Base-by-base conservation (phyloP, 2,888 invertebrate species). In the Noctua janthina region DNA sequence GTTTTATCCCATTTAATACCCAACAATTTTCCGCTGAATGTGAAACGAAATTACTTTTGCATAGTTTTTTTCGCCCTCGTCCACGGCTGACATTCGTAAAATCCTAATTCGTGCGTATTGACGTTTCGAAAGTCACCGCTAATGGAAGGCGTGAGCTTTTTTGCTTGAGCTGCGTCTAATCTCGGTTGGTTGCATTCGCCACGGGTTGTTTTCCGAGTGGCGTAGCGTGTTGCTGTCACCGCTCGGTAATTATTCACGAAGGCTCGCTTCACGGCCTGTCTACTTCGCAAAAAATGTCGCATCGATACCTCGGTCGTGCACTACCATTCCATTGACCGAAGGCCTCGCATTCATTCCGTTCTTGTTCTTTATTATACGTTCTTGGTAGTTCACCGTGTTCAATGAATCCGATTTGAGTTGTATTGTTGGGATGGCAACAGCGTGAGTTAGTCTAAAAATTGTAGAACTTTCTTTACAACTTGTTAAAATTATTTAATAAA, bases 51-150 rank as follows among this genome's bases (percentile, higher is more conserved):
- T 91, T 90, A 91, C 88, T 87, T 90, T 92, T 91, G 91, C 91
- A 91, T 91, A 92, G 92, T 94, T 94, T 92, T 91, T 80, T 91
- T 76, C 74, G 75, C 81, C 85, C 83, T 82, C 82, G 87, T 90
- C 87, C 86, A 88, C 85, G 92, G 88, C 91, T 88, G 92, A 91
- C 92, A 92, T 94, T 92, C 91, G 93, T 93, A 92, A 94, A 94
- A 94, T 94, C 92, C 94, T 95, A 95, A 96, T 95, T 94, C 96
- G 95, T 96, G 96, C 95, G 96, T 96, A 96, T 95, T 95, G 96
- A 95, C 96, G 94, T 93, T 95, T 95, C 92, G 94, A 95, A 95
- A 96, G 95, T 94, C 94, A 93, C 92, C 91, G 93, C 92, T 96
- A 96, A 96, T 96, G 96, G 96, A 94, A 92, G 94, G 92, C 95